A percentile compares a stretch with the other conserved stretches of the same genome.
Conservation (phyloP, 2,113 vertebrate species). For the Chitala chitala region DNA sequence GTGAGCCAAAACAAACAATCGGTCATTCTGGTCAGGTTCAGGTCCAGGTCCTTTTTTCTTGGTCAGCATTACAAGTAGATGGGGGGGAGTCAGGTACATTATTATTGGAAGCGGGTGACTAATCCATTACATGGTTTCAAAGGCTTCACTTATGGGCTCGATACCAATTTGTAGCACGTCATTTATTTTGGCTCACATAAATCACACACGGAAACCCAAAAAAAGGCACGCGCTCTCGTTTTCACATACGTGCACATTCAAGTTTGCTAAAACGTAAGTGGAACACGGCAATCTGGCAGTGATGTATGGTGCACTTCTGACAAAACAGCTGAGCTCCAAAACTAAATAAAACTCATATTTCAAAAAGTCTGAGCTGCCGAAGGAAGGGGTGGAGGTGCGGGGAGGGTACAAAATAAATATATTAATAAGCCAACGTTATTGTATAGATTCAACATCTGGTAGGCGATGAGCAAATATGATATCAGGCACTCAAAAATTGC, state of each 20-base stretch:
- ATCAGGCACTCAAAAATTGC: constrained; percentile 61
- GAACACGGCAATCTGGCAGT: constrained; percentile 42
- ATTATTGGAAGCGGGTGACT: constrained; percentile 22
- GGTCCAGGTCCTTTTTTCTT: neutral
- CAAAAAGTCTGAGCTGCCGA: constrained; percentile 46
- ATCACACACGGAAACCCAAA: constrained; percentile 24
- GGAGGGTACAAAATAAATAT: constrained; percentile 25
- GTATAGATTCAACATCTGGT: constrained; percentile 74
- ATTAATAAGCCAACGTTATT: constrained; percentile 42
- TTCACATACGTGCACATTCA: neutral
- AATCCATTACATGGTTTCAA: constrained; percentile 33
- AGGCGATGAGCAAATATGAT: constrained; percentile 70
- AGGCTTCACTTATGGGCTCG: constrained; percentile 20
- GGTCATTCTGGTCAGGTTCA: neutral
- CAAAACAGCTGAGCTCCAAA: constrained; percentile 56
- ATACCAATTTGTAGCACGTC: constrained; percentile 17
- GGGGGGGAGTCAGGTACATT: neutral
- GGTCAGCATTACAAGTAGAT: neutral
- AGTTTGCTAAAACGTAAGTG: constrained; percentile 26
- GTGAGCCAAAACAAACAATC: neutral
- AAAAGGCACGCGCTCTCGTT: no score
- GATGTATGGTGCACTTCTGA: constrained; percentile 42
- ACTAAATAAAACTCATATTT: constrained; percentile 53
- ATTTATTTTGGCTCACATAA: constrained; percentile 46
- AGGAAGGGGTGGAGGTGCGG: constrained; percentile 40